phyloP scores from a whole-genome alignment of 2,888 invertebrate species.

The Dorcus parallelipipedus region DNA sequence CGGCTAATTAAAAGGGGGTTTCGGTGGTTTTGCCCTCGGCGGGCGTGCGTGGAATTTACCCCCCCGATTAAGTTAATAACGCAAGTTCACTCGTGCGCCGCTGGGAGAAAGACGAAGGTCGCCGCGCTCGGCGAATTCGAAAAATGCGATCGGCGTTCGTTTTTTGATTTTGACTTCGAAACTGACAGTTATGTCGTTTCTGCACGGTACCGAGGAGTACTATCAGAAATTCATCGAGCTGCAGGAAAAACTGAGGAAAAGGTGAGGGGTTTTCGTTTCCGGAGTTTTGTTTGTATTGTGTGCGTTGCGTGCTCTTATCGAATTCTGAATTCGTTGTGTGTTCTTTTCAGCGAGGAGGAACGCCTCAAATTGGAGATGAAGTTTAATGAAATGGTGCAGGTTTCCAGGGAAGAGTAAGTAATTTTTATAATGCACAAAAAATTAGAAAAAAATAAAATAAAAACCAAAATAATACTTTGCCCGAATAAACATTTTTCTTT shows the following conservation, averaged over 20 bases:
- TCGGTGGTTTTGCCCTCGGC: not conserved
- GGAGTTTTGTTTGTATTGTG: slow-evolving; percentile 18
- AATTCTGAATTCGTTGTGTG: not conserved
- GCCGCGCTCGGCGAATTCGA: not conserved
- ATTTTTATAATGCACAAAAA: not conserved
- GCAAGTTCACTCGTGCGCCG: not conserved
- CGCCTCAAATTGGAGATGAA: slow-evolving; percentile 54
- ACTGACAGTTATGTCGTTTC: slow-evolving; percentile 19
- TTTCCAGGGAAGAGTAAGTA: slow-evolving; percentile 54
- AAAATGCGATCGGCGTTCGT: not conserved
- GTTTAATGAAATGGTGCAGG: slow-evolving; percentile 53
- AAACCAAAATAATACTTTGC: no score
- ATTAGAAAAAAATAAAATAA: no score
- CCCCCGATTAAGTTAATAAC: no score
- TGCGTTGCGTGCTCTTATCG: not conserved
- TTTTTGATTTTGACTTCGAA: not conserved
- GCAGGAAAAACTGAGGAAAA: slow-evolving; percentile 45
- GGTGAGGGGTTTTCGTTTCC: slow-evolving; percentile 33
- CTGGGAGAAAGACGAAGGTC: not conserved
- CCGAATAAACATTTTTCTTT: no score
- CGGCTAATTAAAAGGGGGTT: not conserved
- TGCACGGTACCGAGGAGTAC: slow-evolving; percentile 40
- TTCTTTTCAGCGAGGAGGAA: slow-evolving; percentile 52
- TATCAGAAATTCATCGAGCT: slow-evolving; percentile 45
- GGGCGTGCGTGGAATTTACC: not conserved